These are phyloP conservation scores for Villa cingulata DNA, from an alignment of 2,888 invertebrate species.

Conservation along the genomic window DNA sequence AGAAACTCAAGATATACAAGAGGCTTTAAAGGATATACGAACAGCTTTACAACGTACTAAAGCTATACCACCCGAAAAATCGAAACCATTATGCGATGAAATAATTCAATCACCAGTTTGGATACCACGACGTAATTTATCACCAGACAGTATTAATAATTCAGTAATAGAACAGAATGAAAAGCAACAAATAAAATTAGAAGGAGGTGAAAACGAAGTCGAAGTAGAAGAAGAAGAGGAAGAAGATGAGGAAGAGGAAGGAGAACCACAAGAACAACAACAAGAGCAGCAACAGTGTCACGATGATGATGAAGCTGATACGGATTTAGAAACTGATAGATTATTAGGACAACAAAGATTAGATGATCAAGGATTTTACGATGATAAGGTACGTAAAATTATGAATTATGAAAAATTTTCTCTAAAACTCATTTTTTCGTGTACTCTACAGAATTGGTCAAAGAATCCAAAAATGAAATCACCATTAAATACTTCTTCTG, in stretches of 20 bases:
- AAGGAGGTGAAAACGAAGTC: slow-evolving; percentile 48
- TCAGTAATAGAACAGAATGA: slow-evolving; percentile 7
- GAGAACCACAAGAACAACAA: slow-evolving; percentile 17
- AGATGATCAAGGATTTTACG: slow-evolving; percentile 82
- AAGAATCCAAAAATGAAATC: slow-evolving; percentile 20
- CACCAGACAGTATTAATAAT: slow-evolving; percentile 13
- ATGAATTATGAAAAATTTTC: background rate
- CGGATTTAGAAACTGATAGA: slow-evolving; percentile 94
- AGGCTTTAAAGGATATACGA: slow-evolving; percentile 72
- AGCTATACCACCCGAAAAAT: slow-evolving; percentile 29
- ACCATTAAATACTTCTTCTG: slow-evolving; percentile 6
- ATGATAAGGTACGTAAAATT: slow-evolving; percentile 40
- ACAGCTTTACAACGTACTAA: slow-evolving; percentile 50
- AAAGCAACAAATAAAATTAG: slow-evolving; percentile 19
- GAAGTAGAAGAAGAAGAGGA: slow-evolving; percentile 61
- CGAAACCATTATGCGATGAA: slow-evolving; percentile 29
- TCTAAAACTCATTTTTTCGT: background rate
- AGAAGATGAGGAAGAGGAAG: slow-evolving; percentile 17
- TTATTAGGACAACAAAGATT: slow-evolving; percentile 84
- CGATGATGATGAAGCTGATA: slow-evolving; percentile 81
- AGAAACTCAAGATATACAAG: slow-evolving; percentile 41
- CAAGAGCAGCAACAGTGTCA: slow-evolving; percentile 35
- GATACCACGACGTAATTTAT: slow-evolving; percentile 26
- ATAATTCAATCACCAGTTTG: slow-evolving; percentile 32
- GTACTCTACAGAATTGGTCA: slow-evolving; percentile 22